Conservation (phyloP, 2,113 vertebrate genomes). For the Emberiza fucata region DNA sequence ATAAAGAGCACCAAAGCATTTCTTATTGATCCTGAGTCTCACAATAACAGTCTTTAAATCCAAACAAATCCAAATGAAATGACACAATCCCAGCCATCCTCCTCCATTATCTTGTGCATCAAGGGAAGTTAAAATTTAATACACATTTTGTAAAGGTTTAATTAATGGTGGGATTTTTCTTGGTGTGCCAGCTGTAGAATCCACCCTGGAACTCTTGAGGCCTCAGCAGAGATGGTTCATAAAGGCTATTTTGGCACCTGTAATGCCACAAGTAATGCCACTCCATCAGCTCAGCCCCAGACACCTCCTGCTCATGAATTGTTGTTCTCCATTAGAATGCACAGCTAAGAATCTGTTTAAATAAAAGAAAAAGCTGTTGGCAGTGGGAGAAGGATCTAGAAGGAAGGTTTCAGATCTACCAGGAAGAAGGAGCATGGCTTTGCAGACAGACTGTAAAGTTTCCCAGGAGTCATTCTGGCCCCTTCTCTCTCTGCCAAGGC, state of each 20-base stretch:
- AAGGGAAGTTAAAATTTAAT: background rate
- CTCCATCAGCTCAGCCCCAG: accelerated
- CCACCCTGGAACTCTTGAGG: background rate
- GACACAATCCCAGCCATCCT: background rate
- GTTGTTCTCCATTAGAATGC: background rate
- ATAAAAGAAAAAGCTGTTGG: background rate
- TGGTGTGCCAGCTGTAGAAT: background rate
- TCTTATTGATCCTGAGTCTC: background rate
- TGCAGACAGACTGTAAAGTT: background rate
- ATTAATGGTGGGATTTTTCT: background rate
- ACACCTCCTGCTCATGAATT: background rate
- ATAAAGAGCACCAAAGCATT: background rate
- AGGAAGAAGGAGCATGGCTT: background rate
- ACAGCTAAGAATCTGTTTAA: background rate
- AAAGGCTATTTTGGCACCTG: background rate
- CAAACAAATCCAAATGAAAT: background rate
- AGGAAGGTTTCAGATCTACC: background rate
- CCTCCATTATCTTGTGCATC: background rate
- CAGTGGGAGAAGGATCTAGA: background rate
- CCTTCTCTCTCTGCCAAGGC: background rate
- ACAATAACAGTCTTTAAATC: background rate
- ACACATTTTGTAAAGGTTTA: background rate
- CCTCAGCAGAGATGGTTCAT: background rate
- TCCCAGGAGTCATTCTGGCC: background rate
- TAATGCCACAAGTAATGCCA: accelerated